Evolutionary conservation across 2,113 vertebrate species (phyloP).

Genomic region (Neotragus moschatus): DNA sequence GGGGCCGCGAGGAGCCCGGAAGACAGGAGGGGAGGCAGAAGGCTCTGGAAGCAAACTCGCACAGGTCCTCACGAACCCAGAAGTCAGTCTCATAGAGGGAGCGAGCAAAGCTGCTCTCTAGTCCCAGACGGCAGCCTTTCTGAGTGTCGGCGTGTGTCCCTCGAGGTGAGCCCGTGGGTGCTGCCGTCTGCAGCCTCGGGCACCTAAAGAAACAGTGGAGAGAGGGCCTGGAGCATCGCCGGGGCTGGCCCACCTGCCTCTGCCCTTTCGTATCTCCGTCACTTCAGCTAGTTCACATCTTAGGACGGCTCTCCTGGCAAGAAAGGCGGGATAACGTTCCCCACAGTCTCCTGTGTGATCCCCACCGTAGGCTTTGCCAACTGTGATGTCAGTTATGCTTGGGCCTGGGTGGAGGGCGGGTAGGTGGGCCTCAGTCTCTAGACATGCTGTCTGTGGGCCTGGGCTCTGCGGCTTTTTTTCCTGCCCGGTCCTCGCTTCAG

Average conservation of each 20-base stretch:
- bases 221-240: not conserved
- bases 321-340: not conserved
- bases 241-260: not conserved
- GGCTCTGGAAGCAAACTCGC: not conserved
- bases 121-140: not conserved
- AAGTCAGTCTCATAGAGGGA: not conserved
- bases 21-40: not conserved
- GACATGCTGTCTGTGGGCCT: not conserved
- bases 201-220: not conserved
- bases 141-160: not conserved
- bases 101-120: not conserved
- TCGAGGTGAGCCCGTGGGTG: not conserved
- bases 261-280: not conserved
- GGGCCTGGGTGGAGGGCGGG: rapidly evolving
- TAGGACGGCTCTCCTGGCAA: not conserved
- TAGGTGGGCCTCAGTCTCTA: not conserved
- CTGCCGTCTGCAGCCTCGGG: not conserved
- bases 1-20: not conserved
- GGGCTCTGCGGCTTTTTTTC: not conserved
- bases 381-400: not conserved
- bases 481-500: not conserved
- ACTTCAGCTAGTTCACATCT: not conserved
- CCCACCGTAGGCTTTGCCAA: not conserved
- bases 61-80: not conserved
- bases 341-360: not conserved